Evolutionary conservation across 2,113 vertebrate genomes (phyloP).

Genomic region (Apus apus): DNA sequence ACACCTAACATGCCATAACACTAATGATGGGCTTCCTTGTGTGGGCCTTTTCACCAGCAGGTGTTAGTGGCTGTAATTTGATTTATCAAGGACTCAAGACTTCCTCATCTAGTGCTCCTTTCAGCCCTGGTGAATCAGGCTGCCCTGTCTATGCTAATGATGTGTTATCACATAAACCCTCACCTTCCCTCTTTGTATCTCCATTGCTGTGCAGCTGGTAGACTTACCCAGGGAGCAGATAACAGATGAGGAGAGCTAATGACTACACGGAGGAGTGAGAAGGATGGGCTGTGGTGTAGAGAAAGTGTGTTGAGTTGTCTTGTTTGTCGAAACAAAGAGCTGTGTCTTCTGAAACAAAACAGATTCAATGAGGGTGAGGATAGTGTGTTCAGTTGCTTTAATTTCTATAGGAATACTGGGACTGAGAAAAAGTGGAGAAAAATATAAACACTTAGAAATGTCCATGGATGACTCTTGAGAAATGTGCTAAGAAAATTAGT

Average conservation of each 20-base stretch:
- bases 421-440: background rate
- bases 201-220: accelerated
- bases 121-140: background rate
- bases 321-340: background rate
- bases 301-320: background rate
- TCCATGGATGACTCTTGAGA: background rate
- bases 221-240: background rate
- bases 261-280: background rate
- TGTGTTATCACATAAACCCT: background rate
- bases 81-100: background rate
- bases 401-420: background rate
- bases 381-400: background rate
- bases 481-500: background rate
- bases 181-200: accelerated
- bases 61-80: background rate
- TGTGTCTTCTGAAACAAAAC: background rate
- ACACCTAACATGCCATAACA: accelerated
- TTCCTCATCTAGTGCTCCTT: background rate
- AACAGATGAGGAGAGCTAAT: accelerated
- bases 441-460: background rate
- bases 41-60: background rate
- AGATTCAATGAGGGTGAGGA: background rate
- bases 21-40: accelerated
- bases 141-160: accelerated
- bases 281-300: accelerated